Base-by-base conservation (phyloP, 1,140 invertebrate species). In the Thalassaphorura encarpata region DNA sequence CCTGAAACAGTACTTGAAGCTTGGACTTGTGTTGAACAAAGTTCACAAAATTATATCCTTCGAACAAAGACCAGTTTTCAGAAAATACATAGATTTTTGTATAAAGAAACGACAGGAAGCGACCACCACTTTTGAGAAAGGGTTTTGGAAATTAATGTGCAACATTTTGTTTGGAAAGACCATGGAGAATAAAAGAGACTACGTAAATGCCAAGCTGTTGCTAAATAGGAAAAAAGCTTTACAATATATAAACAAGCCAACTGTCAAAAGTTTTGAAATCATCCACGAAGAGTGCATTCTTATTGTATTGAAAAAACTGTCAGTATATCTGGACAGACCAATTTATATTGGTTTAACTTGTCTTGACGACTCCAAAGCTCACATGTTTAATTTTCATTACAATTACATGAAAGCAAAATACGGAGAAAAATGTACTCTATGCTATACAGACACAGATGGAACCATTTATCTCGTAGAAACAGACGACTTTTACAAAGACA, bases 401-500 rank as follows among this genome's bases (percentile, higher is more conserved):
- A 65, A 68, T 27, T 36, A 53, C 24, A 61, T 69, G 15, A 66
- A 66, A 48, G 19, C n/a, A n/a, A 62, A 68, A 54, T 72, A 68
- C 66, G 61, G 61, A 23, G 29, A 63, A 0, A 67, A 66, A 26
- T 58, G 66, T 13, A 54, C 51, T 24, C 50, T 74, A 0, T 57
- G 67, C n/a, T 72, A 69, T 46, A 72, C 67, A 15, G 74, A 76
- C 62, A 76, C 73, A 5, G 73, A 76, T 55, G 67, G 60, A 49
- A 67, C 74, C 8, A 64, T 69, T 2, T 72, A 72, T 56, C 50
- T 69, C 33, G 67, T 75, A 18, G 48, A 63, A 48, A 72, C 69
- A 8, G 57, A 68, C 4, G 68, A 76, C 61, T 62, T 74, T 48
- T 74, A 74, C 64, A 36, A 66, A 50, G 70, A 72, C 54, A 69